Evolutionary conservation across 37 sponge, comb jelly and placozoan genomes (phyloP), one percentile per base, ranked within the genome.

Genomic region (Halisarca cf. caerulea): DNA sequence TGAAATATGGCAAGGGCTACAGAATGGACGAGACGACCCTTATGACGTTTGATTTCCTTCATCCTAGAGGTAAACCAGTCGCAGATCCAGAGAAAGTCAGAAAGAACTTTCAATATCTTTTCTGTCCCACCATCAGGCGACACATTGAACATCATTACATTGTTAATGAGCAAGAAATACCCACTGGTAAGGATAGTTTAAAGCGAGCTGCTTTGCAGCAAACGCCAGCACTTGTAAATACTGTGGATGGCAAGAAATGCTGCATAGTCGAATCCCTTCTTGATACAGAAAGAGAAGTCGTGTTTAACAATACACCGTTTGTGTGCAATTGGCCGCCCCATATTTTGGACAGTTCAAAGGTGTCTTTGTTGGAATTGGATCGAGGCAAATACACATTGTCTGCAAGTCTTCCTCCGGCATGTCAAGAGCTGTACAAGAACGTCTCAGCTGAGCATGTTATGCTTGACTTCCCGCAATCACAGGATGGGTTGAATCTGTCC

Each of bases 1-100:
- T 91, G 30, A 91, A 91, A 44, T 91, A 91, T 55, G 91, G 91
- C 42, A 91, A 91, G 45, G 91, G 91, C 2, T 91, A 91, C 35
- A n/a, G 45, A 60, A 91, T 91, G 91, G 78, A 72, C 2, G 85
- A 91, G 35, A 91, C 88, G 0, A 91, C 88, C 30, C 61, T 91
- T 15, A 18, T 90, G 69, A 30, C 2, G 42, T 62, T 78, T 58
- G 64, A 47, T 23, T 86, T 90, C 30, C 79, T 90, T 8, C 33
- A 58, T 0, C 72, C 72, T 25, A 41, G 44, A 21, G 51, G 34
- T 1, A 20, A 37, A 32, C 24, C 17, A 6, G 78, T 24, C 6
- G 0, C 40, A 25, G 33, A 41, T 15, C 42, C 40, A 35, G 78
- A 60, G 15, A 11, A 84, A 44, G 70, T 59, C 1, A 27, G 90